These are phyloP conservation scores for Sciurus niger DNA, from an alignment of 2,113 vertebrate genomes.

Conservation along the genomic window DNA sequence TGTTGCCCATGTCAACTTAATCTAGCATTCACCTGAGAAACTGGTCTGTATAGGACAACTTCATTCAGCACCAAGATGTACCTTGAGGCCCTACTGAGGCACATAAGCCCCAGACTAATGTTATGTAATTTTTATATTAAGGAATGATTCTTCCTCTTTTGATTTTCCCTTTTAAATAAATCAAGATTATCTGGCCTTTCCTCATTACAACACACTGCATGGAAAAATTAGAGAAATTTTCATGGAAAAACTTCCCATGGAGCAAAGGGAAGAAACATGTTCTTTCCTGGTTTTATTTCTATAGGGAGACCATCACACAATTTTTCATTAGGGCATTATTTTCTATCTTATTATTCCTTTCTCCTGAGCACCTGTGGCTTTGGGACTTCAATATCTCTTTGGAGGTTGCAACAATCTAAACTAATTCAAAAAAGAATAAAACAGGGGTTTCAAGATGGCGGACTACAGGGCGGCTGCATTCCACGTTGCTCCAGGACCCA, in stretches of 20 bases:
- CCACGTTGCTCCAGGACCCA: too few relatives aligned
- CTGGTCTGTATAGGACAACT: neutral
- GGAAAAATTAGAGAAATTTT: neutral
- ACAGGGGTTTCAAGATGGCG: too few relatives aligned
- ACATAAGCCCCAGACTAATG: neutral
- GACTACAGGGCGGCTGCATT: too few relatives aligned
- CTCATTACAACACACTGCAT: neutral
- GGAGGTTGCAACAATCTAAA: neutral
- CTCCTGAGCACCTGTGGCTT: neutral
- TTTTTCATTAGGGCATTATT: neutral
- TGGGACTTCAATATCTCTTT: neutral
- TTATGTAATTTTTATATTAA: neutral
- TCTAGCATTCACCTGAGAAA: constrained; percentile 51
- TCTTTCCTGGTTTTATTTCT: neutral
- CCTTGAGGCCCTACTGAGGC: neutral
- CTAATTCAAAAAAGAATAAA: neutral
- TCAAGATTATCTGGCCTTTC: neutral
- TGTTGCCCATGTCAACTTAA: neutral
- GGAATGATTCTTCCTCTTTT: neutral
- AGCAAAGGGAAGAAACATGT: neutral
- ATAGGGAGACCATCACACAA: neutral
- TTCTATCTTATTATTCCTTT: neutral
- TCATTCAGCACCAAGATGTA: neutral
- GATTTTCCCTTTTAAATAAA: constrained; percentile 10
- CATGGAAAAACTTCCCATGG: neutral